Conservation (phyloP, 2,888 invertebrate genomes). For the Apantesis nais region DNA sequence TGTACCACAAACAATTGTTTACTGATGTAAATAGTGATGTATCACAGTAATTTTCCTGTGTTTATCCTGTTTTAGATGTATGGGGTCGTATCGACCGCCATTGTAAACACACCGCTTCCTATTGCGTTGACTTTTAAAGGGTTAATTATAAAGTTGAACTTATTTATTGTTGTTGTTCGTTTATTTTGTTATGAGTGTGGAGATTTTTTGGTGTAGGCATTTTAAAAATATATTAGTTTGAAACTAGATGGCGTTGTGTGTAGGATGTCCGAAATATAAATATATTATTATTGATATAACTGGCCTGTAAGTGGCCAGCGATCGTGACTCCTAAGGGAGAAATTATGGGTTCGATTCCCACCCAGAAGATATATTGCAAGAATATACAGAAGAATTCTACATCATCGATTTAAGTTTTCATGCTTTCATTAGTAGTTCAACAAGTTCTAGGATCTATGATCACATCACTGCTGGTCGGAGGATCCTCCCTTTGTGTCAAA, state of each 20-base stretch:
- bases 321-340: not conserved
- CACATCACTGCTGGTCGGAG: too few species aligned
- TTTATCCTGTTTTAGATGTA: constrained; percentile 30
- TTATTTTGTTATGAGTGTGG: constrained; percentile 9
- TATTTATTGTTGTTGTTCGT: constrained; percentile 8
- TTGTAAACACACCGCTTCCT: constrained; percentile 41
- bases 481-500: too few species aligned
- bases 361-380: not conserved
- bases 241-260: not conserved
- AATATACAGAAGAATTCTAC: too few species aligned
- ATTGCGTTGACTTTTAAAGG: constrained; percentile 24
- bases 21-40: constrained; percentile 24
- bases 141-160: constrained; percentile 36
- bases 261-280: too few species aligned
- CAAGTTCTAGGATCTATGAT: too few species aligned
- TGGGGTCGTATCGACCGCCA: constrained; percentile 24
- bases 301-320: not conserved
- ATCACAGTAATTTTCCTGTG: constrained; percentile 42
- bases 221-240: too few species aligned
- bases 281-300: too few species aligned
- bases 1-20: constrained; percentile 31
- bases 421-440: too few species aligned
- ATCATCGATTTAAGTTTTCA: too few species aligned
- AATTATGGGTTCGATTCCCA: not conserved
- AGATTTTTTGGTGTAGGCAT: not conserved